Base-by-base conservation (phyloP, 2,797 vertebrate species). In the Cryptoprocta ferox region DNA sequence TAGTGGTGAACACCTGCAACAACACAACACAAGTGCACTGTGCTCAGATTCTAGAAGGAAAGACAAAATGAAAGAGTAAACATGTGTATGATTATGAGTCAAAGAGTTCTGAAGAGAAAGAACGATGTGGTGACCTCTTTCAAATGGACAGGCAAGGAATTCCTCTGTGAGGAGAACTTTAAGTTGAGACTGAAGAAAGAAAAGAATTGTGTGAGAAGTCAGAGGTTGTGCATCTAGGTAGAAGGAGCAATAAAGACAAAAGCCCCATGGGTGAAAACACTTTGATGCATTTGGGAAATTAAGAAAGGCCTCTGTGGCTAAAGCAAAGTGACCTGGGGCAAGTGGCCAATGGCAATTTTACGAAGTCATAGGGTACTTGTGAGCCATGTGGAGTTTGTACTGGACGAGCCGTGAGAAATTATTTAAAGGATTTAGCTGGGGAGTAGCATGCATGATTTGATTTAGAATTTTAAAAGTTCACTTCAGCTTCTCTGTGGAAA, bases 391-490 rank as follows among this genome's bases (percentile, higher is more conserved):
- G 45, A 65, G 32, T 83, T 63, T 82, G 11, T 63, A 16, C 28
- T 65, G 5, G 35, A 91, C 76, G 12, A 92, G 32, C 35, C 68
- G 35, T 63, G n/a, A 39, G 37, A 68, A 95, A 13, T 30, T 61
- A 32, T 61, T 50, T 12, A 42, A 61, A 84, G 30, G 2, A 50
- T 39, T 73, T 83, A 70, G 50, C 39, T 56, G 79, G 18, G 3
- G 3, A 95, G n/a, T 68, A 13, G 24, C 30, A 59, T 30, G 15
- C 24, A 16, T 42, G 32, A 56, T 37, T 61, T 96, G 37, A 73
- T 65, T 82, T 71, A 86, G 45, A 89, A 95, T 56, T 73, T 82
- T 65, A 4, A 13, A 89, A 75, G 24, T 89, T 68, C 68, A 61
- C 45, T 68, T 95, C 32, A 24, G 32, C 35, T 50, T 89, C 68